phyloP scores from a whole-genome alignment of 1,140 invertebrate genomes.

The Hylaeus volcanicus region DNA sequence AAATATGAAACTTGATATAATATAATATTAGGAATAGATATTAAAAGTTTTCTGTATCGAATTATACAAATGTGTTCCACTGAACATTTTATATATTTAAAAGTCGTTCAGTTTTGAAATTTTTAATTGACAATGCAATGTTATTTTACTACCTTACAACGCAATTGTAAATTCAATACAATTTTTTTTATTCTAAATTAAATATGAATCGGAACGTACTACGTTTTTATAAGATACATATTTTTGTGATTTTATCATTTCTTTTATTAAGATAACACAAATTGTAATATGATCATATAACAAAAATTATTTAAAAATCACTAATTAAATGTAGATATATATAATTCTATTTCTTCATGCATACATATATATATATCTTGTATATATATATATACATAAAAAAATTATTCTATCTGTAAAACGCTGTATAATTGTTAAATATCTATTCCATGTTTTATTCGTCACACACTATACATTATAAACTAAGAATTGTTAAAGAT shows the following conservation, averaged over 20 bases:
- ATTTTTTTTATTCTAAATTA: background rate
- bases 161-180: background rate
- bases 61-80: background rate
- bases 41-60: background rate
- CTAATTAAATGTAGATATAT: background rate
- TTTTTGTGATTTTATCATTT: background rate
- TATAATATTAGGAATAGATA: background rate
- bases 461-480: background rate
- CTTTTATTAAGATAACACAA: background rate
- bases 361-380: no score
- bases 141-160: background rate
- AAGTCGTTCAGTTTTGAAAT: background rate
- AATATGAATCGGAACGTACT: background rate
- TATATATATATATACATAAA: background rate
- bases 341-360: no score
- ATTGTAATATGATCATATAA: slow-evolving; percentile 10
- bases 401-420: slow-evolving; percentile 11
- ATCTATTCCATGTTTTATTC: slow-evolving; percentile 9
- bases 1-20: background rate
- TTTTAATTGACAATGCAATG: background rate
- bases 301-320: background rate
- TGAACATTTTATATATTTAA: background rate
- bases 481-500: slow-evolving; percentile 7
- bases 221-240: background rate
- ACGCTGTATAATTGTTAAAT: background rate